Evolutionary conservation across 2,113 vertebrate species (phyloP), one percentile per base, ranked within the genome.

Genomic region (Diadophis punctatus): DNA sequence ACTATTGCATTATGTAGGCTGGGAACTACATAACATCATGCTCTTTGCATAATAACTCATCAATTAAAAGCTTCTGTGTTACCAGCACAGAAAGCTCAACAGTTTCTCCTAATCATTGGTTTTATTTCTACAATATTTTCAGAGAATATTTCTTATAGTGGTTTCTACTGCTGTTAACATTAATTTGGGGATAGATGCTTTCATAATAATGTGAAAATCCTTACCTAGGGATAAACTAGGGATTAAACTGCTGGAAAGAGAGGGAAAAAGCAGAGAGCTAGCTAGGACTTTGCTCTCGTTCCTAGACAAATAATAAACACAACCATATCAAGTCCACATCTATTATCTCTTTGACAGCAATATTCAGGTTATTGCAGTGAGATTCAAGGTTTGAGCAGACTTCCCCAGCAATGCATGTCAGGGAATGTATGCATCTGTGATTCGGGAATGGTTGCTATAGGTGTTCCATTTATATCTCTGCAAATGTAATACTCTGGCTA

Each of bases 1-100:
- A 12, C 68, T 30, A 49, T 86, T 87, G 92, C 95, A 95, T 93
- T 92, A 63, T 14, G 11, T 63, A 63, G 60, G 10, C 11, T 63
- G 60, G 60, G 60, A 30, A 30, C 27, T 12, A 4, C 60, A n/a
- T 63, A 63, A 63, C n/a, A 30, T 63, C 58, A 11, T 30, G 60
- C 11, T 30, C 27, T 27, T 63, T n/a, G 60, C 60, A 63, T 63
- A 63, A 63, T n/a, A 12, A n/a, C 3, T 63, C 27, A 63, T 63
- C 3, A 30, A 63, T 63, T 63, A n/a, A 63, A 63, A 63, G 60
- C 60, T 30, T 30, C 27, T 63, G 11, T 5, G 3, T 63, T 63
- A 63, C n/a, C 60, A 63, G 27, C 60, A 63, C 4, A n/a, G 25
- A 3, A 63, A 63, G 27, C 60, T n/a, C 60, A 63, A 63, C 27